Evolutionary conservation across 2,113 vertebrate genomes (phyloP), one percentile per base, ranked within the genome.

Genomic region (Lasiurus borealis): DNA sequence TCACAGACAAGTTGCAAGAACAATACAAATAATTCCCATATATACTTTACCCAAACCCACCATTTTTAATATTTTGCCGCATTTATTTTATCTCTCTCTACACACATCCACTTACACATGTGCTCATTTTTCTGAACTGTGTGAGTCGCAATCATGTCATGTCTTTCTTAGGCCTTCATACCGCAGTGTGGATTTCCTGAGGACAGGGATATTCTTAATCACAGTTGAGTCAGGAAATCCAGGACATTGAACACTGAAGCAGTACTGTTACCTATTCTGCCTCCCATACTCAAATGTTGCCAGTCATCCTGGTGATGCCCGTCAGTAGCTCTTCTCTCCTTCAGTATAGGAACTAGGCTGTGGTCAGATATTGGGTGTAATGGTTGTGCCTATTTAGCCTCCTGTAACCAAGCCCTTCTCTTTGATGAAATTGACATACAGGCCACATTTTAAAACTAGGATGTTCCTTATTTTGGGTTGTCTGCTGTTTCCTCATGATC

Each of bases 71-170:
- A 76, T 34, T 89, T 77, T 75, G 19, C 64, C 40, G 29, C 16
- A 15, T 66, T 85, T 76, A 29, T 85, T 73, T 89, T 87, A 4
- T 66, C 11, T 62, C 5, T 84, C 15, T 68, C 5, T 44, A 23
- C 13, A 71, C n/a, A 83, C 3, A 69, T 29, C 14, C 23, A 76
- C 19, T 25, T 23, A 12, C 8, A 14, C 3, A 4, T 34, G 8
- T 27, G 36, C 5, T 87, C 66, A 68, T 46, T 90, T 94, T 95
- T 93, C 36, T 71, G 75, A 94, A 68, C 31, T 15, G 9, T 64
- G 44, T 91, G 31, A 85, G 23, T 52, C 36, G 44, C 46, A 93
- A 34, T 75, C 54, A 31, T 5, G 6, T 72, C 2, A 1, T 31
- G 6, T 54, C 18, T 12, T 88, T 66, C 27, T 68, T 21, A 29